Evolutionary conservation across 2,113 vertebrate species (phyloP), one percentile per base, ranked within the genome.

Genomic region (Plestiodon gilberti): DNA sequence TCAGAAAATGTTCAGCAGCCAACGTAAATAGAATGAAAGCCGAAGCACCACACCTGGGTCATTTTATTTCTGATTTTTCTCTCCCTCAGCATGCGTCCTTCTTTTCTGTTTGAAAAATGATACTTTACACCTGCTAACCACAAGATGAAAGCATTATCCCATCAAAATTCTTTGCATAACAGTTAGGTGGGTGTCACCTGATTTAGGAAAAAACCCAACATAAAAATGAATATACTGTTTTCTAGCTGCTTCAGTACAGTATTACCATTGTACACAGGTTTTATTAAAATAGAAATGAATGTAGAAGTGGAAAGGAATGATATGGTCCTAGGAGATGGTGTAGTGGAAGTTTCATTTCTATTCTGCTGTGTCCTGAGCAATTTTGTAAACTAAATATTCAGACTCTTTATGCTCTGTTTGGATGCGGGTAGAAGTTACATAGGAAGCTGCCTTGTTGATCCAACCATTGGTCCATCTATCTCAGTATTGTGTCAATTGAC

Each of bases 151-250:
- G 65, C 1, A 0, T 78, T 85, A 86, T 52, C 78, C 64, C 52
- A 7, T 8, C 18, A 83, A 67, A 71, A 80, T 3, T 79, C 0
- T 25, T 30, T 55, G 82, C 43, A 78, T 22, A 30, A 52, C 8
- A 43, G 55, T 69, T 35, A 33, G 62, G 71, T 71, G 23, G 55
- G 69, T 73, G 1, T 90, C 62, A 76, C 55, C 71, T 20, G 57
- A 2, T 73, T 73, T 59, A 33, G 8, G 18, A 30, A 78, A 67
- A 4, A 90, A 79, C 2, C 9, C 20, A 86, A 82, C 87, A 40
- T 0, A 6, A 18, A 30, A 13, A 52, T 0, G 0, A 67, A 13
- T 0, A 80, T 82, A 88, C n/a, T n/a, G 80, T 17, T 14, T 5
- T 8, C 25, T 4, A 52, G 0, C 9, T 62, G 1, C 52, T 82